These are phyloP conservation scores for Parnassius mnemosyne DNA, from an alignment of 2,888 invertebrate species.

Conservation along the genomic window DNA sequence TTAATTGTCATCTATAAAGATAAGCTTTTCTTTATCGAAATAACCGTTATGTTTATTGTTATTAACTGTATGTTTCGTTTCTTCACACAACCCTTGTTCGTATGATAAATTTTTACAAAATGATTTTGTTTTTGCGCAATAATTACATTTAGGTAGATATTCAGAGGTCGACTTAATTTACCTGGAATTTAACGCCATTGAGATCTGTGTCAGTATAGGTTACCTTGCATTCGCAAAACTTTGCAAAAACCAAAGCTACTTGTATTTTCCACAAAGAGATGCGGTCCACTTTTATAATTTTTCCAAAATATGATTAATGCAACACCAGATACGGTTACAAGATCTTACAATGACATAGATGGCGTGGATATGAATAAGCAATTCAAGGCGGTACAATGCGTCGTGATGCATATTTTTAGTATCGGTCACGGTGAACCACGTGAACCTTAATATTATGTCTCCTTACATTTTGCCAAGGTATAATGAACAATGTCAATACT, in stretches of 20 bases:
- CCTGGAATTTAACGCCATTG: not conserved
- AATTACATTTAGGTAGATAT: too few species aligned
- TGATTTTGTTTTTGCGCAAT: too few species aligned
- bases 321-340: slow-evolving; percentile 13
- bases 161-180: not conserved
- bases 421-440: slow-evolving; percentile 49
- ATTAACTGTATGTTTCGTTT: too few species aligned
- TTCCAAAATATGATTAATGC: slow-evolving; percentile 11
- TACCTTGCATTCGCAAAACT: slow-evolving; percentile 5
- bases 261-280: not conserved
- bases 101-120: too few species aligned
- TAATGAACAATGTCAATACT: slow-evolving; percentile 33
- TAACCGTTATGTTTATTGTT: too few species aligned
- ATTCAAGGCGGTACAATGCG: slow-evolving; percentile 29
- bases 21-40: too few species aligned
- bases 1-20: too few species aligned
- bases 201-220: not conserved
- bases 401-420: slow-evolving; percentile 31
- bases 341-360: slow-evolving; percentile 11
- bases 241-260: slow-evolving; percentile 4
- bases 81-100: too few species aligned
- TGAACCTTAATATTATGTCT: slow-evolving; percentile 43
- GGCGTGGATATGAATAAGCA: slow-evolving; percentile 25
- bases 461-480: slow-evolving; percentile 28
- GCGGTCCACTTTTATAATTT: slow-evolving; percentile 4